Base-by-base conservation (phyloP, 23 tunicate species). In the Styela plicata region DNA sequence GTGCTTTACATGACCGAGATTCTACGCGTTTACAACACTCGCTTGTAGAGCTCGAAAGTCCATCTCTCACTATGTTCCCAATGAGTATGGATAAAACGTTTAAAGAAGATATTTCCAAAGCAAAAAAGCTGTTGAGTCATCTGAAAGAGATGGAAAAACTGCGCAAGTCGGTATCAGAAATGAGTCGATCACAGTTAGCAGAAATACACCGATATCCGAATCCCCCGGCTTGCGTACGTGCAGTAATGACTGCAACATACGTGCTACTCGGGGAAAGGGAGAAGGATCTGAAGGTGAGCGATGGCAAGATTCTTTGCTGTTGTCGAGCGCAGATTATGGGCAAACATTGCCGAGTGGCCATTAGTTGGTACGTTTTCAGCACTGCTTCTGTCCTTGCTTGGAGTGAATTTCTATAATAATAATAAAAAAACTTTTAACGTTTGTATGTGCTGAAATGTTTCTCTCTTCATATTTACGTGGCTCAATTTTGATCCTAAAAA, bases 121-220 rank as follows among this genome's bases (percentile, higher is more conserved):
- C 80, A 13, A 78, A 37, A 25, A 68, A 62, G 25, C 82, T 91
- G 2, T 69, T 82, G 2, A 22, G 30, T 16, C 90, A 86, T 69
- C 78, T 91, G 36, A n/a, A 29, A 22, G 82, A 91, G 35, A 31
- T 86, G 36, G 74, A 78, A 31, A 86, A 78, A 25, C 80, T 73
- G 74, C 70, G 86, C 0, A 69, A 84, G 0, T 82, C 87, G 22
- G 84, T 91, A n/a, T 63, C 84, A 34, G 70, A 70, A 20, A 82
- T 91, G 97, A 86, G 84, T 17, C 81, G 97, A 52, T 83, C 86
- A 2, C 71, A 87, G 36, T 34, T 91, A 31, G 89, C 97, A 16
- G 97, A 91, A 86, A 85, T 91, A 1, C 80, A 82, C 80, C 82
- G 97, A 78, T 91, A 86, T 33, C 85, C 89, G 31, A 78, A 80